These are phyloP conservation scores for Fistularia commersonii DNA, from an alignment of 2,797 vertebrate genomes.

Conservation along the genomic window DNA sequence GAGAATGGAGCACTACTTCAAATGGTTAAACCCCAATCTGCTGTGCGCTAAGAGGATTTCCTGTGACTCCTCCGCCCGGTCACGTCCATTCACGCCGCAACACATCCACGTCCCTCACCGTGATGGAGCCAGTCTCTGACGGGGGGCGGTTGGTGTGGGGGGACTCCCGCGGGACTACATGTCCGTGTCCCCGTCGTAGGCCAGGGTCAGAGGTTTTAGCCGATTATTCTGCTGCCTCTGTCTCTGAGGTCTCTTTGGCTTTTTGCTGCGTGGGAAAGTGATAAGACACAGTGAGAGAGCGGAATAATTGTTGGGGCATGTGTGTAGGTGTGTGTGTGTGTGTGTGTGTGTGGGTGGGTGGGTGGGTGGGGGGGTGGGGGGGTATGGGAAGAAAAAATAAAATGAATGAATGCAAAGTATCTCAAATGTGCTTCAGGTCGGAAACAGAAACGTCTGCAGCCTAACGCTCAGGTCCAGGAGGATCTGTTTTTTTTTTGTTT, in stretches of 20 bases:
- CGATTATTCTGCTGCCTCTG: conserved; percentile 96
- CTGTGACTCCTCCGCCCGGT: conserved; percentile 32
- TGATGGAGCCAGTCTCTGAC: conserved; percentile 30
- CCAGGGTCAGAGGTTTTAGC: conserved; percentile 95
- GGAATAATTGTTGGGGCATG: neutral
- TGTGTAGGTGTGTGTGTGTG: too few relatives aligned
- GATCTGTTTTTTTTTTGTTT: too few relatives aligned
- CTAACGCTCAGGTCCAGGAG: too few relatives aligned
- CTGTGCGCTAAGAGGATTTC: conserved; percentile 49
- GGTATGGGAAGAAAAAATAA: too few relatives aligned
- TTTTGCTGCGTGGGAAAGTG: conserved; percentile 81
- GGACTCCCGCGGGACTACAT: conserved; percentile 77
- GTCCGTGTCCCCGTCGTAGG: conserved; percentile 96
- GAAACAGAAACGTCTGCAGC: too few relatives aligned
- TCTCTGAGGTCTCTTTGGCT: conserved; percentile 98
- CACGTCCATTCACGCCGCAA: conserved; percentile 47
- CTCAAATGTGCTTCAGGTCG: too few relatives aligned
- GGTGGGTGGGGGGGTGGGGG: too few relatives aligned
- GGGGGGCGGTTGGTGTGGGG: conserved; percentile 39
- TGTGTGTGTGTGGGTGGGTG: too few relatives aligned
- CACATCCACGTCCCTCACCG: conserved; percentile 39
- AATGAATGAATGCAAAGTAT: too few relatives aligned
- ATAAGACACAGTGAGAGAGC: conserved; percentile 28
- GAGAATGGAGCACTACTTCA: conserved; percentile 32
- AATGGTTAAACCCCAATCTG: conserved; percentile 45